Evolutionary conservation across 2,113 vertebrate genomes (phyloP), one percentile per base, ranked within the genome.

Genomic region (Phyllostomus discolor): DNA sequence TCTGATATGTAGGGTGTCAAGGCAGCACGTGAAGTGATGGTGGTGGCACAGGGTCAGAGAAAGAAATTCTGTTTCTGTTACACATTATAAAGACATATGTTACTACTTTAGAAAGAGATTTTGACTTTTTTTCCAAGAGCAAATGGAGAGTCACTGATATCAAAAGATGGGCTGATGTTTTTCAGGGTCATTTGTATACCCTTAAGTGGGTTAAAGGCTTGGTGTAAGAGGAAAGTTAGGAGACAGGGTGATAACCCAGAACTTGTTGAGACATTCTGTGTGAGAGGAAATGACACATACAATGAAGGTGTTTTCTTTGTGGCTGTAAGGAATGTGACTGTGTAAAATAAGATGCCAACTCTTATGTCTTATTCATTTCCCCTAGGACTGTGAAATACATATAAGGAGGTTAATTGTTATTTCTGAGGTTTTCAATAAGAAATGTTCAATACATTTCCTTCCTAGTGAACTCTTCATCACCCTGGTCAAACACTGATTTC

Each of bases 11-110:
- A 24, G 31, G 66, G 7, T 50, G 26, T 59, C 33, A 48, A 31
- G 35, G 17, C 8, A 54, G 7, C 8, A 46, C 7, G 6, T 35
- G 26, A 2, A 19, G 6, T 31, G 19, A 14, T 4, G 2, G 11
- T 9, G 12, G 5, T 52, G 43, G 7, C 31, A 16, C 33, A 41
- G 12, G n/a, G 14, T 41, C 48, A 84, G 59, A 62, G 41, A 8
- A 78, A 78, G 6, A 28, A 69, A 93, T 19, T 46, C 46, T 46
- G 46, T 46, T 46, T 46, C 46, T 11, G 6, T 9, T 43, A 28
- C 14, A 43, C 12, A 31, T 52, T 35, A 33, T 33, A 33, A 17
- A 84, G n/a, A 72, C 70, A 41, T 28, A 2, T 50, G 10, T 64
- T 35, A 54, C 50, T 10, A 43, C 11, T 28, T 50, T 7, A 28